Base-by-base conservation (phyloP, 2,113 vertebrate genomes). In the Numenius arquata region DNA sequence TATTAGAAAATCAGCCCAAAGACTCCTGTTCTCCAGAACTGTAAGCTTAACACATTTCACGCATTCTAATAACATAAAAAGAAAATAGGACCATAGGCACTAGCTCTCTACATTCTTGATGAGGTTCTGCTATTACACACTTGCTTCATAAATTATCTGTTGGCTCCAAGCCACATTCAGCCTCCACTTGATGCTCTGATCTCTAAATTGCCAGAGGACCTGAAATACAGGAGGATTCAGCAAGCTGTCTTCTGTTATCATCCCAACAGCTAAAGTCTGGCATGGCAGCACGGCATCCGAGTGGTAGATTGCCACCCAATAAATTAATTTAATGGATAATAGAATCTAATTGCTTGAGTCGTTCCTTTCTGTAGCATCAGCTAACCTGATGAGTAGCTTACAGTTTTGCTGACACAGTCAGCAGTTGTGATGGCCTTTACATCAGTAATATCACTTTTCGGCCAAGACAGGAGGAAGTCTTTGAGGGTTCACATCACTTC, bases 281-380 rank as follows among this genome's bases (percentile, higher is more conserved):
- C 79, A 81, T 1, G 0, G 50, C 48, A 97, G 75, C 38, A n/a
- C 59, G 59, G 34, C 70, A 95, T 73, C 94, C 86, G 95, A 93
- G 92, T 95, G 90, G 90, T 91, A 95, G 85, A 95, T 92, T 94
- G 80, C 91, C 83, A 95, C 88, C 56, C 91, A 93, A 93, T 95
- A 95, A 97, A 96, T 96, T 94, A 92, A 63, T 93, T 83, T 88
- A 93, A 95, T 93, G 93, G 74, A 83, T 94, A 89, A 87, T 65
- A 53, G 50, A 78, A 94, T 92, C 88, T 96, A 97, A 97, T 93
- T 97, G 56, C 93, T 71, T 78, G 41, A 90, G 55, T 86, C 2
- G 76, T 34, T 93, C 45, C 58, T 94, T 93, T 95, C 76, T 88
- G 45, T 94, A 83, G 41, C 61, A 78, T 94, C 94, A 93, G 84